A percentile compares a stretch with the other conserved stretches of the same genome.
Evolutionary conservation across 2,888 invertebrate species (phyloP).

Genomic region (Oscheius sp.): DNA sequence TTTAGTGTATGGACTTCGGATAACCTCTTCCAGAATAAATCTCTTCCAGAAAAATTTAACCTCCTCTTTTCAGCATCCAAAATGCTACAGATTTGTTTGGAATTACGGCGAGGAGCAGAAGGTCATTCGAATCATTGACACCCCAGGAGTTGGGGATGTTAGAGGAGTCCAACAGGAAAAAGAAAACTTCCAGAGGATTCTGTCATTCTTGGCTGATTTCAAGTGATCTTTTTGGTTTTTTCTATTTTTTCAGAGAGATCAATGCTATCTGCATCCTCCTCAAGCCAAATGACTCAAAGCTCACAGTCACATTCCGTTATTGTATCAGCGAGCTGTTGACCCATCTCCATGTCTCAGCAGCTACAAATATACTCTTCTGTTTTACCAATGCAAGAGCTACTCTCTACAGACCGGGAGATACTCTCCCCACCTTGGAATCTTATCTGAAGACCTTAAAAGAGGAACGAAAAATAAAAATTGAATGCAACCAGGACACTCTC

Average conservation of each 20-base stretch:
- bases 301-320: constrained; percentile 44
- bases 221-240: neutral
- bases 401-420: constrained; percentile 32
- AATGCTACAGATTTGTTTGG: constrained; percentile 9
- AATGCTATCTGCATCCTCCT: constrained; percentile 32
- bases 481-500: constrained; percentile 16
- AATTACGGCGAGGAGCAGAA: neutral
- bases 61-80: constrained; percentile 9
- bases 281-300: constrained; percentile 41
- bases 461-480: neutral
- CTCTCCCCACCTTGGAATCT: neutral
- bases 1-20: too few relatives aligned
- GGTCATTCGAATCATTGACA: constrained; percentile 23
- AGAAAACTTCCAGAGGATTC: constrained; percentile 16
- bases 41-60: neutral
- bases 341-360: constrained; percentile 50
- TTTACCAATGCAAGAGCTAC: constrained; percentile 51
- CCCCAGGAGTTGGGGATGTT: constrained; percentile 20
- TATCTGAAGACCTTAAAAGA: neutral
- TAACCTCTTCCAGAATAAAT: too few relatives aligned
- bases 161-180: constrained; percentile 8
- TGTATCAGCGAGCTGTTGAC: constrained; percentile 55
- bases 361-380: constrained; percentile 54
- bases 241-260: neutral
- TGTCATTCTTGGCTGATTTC: constrained; percentile 22